Evolutionary conservation across 2,113 vertebrate genomes (phyloP).

Genomic region (Toxotes chatareus): DNA sequence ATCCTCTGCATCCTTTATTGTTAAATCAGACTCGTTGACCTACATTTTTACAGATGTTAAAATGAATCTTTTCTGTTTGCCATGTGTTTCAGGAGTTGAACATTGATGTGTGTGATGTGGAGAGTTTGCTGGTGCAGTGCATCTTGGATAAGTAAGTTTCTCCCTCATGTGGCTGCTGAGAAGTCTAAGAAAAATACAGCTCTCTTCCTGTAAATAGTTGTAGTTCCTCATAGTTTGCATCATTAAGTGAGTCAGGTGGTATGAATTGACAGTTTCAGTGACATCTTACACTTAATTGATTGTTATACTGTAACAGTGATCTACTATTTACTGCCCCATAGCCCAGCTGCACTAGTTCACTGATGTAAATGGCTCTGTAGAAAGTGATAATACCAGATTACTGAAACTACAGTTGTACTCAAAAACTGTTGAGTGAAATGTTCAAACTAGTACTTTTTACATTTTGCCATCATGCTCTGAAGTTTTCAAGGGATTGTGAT

Average conservation of each 20-base stretch:
- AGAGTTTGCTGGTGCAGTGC: slow-evolving; percentile 99
- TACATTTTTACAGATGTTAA: background rate
- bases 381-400: background rate
- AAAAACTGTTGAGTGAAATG: background rate
- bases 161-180: background rate
- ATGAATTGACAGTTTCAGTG: slow-evolving; percentile 6
- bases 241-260: background rate
- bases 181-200: background rate
- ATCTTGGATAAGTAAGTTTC: slow-evolving; percentile 98
- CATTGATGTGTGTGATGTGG: slow-evolving; percentile 99
- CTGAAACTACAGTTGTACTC: background rate
- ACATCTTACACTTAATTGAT: background rate
- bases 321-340: background rate
- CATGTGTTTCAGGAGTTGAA: slow-evolving; percentile 92
- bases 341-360: slow-evolving; percentile 3
- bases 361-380: slow-evolving; percentile 5
- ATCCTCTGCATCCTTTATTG: background rate
- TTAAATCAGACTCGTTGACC: background rate
- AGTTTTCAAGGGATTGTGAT: background rate
- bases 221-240: slow-evolving; percentile 69
- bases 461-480: slow-evolving; percentile 1
- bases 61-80: background rate
- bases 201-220: slow-evolving; percentile 20
- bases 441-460: no score
- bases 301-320: background rate